Evolutionary conservation across 2,888 invertebrate species (phyloP).

Genomic region (Platerodrilus igneus): DNA sequence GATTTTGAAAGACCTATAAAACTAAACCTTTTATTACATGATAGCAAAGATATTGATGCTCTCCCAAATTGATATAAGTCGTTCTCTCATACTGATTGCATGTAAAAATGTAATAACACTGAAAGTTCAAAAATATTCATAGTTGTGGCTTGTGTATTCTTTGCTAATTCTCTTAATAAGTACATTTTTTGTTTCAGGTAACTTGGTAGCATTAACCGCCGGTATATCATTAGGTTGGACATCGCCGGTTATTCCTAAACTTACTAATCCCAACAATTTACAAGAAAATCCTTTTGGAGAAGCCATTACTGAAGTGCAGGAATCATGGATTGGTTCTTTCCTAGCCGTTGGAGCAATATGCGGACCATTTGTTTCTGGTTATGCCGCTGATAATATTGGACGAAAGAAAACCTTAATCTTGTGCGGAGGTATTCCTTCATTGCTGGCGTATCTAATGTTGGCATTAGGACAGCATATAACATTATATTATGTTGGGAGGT

Average conservation of each 20-base stretch:
- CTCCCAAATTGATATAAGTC: too few species aligned
- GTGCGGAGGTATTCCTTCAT: conserved; percentile 58
- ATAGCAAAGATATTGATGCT: too few species aligned
- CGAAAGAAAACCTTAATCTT: conserved; percentile 61
- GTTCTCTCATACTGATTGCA: too few species aligned
- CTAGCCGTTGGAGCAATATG: conserved; percentile 60
- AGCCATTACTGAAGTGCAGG: conserved; percentile 53
- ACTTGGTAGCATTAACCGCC: conserved; percentile 45
- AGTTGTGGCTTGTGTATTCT: too few species aligned
- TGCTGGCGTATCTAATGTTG: conserved; percentile 47
- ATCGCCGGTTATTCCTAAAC: conserved; percentile 34
- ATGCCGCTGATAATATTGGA: conserved; percentile 59
- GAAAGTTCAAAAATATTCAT: too few species aligned
- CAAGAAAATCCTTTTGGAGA: conserved; percentile 48
- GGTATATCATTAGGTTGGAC: conserved; percentile 50
- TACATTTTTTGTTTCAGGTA: conserved; percentile 41
- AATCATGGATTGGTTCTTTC: conserved; percentile 70
- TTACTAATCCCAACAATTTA: conserved; percentile 28
- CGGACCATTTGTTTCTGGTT: conserved; percentile 64
- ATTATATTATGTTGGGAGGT: conserved; percentile 44
- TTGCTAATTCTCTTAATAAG: conserved; percentile 58
- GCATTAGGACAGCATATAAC: conserved; percentile 35
- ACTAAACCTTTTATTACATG: too few species aligned
- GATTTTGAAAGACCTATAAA: too few species aligned
- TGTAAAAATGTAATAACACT: too few species aligned